Conservation (phyloP, 2,113 vertebrate genomes). For the Xenotilapia caudafasciata region DNA sequence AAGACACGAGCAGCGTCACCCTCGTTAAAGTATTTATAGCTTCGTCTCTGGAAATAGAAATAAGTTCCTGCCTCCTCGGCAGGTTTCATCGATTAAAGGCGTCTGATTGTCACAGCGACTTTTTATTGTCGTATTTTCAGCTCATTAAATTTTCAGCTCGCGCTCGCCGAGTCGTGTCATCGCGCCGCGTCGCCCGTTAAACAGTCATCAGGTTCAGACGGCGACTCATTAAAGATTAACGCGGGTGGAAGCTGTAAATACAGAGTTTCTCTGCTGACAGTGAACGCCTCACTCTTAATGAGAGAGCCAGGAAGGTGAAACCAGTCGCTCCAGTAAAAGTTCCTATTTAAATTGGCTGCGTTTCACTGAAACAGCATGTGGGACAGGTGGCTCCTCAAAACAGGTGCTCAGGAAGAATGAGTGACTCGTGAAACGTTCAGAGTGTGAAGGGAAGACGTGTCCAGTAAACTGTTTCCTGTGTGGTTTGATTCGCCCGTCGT, state of each 20-base stretch:
- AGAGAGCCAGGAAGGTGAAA: background rate
- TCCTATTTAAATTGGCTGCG: background rate
- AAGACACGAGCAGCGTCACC: background rate
- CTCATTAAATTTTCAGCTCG: background rate
- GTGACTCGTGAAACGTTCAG: fast-evolving
- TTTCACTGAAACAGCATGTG: background rate
- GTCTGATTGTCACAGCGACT: background rate
- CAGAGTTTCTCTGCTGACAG: background rate
- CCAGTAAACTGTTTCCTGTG: background rate
- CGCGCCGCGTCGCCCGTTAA: background rate
- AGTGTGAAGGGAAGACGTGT: fast-evolving
- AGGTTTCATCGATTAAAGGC: background rate
- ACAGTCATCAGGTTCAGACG: background rate
- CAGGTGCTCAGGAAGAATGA: background rate
- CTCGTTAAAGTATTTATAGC: background rate
- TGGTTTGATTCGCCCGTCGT: background rate
- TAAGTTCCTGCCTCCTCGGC: background rate
- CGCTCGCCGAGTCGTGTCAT: background rate
- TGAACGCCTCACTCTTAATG: background rate
- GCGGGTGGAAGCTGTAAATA: fast-evolving
- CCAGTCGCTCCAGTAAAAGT: background rate
- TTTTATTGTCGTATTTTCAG: background rate
- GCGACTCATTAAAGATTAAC: background rate
- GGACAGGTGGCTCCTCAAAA: background rate
- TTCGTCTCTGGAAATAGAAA: background rate